A percentile compares a stretch with the other conserved stretches of the same genome.
Evolutionary conservation across 2,113 vertebrate genomes (phyloP).

Genomic region (Hypocryptadius cinnamomeus): DNA sequence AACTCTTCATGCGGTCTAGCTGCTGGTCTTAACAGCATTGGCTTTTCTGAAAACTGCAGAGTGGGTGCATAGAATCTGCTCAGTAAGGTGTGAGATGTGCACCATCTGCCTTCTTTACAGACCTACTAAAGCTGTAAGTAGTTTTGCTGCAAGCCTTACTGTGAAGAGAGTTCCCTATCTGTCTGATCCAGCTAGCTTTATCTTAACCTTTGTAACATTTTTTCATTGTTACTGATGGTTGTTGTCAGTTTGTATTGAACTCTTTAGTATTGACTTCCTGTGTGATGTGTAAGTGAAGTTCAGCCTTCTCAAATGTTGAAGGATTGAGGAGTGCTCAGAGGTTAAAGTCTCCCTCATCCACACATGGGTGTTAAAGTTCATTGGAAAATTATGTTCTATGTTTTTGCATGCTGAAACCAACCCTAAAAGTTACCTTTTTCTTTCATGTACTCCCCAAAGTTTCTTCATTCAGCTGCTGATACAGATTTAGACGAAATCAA

Average conservation of each 20-base stretch:
- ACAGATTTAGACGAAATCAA: not conserved
- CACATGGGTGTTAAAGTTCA: not conserved
- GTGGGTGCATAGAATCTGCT: not conserved
- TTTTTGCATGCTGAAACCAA: not conserved
- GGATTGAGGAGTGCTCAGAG: not conserved
- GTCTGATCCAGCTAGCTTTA: not conserved
- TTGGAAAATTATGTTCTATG: not conserved
- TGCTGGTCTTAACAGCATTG: not conserved
- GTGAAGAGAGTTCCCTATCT: not conserved
- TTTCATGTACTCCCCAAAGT: not conserved
- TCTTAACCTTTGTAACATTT: not conserved
- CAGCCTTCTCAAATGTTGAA: not conserved
- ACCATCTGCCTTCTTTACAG: not conserved
- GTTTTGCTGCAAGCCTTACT: not conserved
- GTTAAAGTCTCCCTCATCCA: not conserved
- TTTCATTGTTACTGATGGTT: not conserved
- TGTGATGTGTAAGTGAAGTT: not conserved
- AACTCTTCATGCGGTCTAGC: not conserved
- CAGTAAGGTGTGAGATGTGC: not conserved
- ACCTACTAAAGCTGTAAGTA: not conserved
- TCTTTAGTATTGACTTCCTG: not conserved
- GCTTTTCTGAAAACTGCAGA: not conserved
- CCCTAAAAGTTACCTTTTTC: not conserved
- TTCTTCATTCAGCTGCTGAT: not conserved
- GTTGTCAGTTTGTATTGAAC: not conserved